These are phyloP conservation scores for Byasa hedistus DNA, from an alignment of 2,888 invertebrate species.

Conservation along the genomic window DNA sequence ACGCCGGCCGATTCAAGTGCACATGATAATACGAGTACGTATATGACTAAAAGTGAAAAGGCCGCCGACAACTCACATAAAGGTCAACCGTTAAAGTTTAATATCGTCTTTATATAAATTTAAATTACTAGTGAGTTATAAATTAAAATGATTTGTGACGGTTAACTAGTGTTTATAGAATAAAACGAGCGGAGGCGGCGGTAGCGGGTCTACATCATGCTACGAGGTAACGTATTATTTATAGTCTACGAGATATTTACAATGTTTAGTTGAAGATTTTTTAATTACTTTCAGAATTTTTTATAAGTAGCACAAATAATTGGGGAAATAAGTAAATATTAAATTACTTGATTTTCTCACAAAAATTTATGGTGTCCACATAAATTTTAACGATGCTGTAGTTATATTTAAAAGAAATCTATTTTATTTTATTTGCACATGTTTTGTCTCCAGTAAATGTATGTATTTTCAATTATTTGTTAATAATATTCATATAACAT, in stretches of 20 bases:
- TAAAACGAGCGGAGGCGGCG: constrained; percentile 62
- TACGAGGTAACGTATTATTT: constrained; percentile 59
- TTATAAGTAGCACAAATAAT: too few species aligned
- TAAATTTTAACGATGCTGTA: neutral
- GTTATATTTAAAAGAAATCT: neutral
- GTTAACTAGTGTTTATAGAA: constrained; percentile 62
- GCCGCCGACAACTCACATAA: constrained; percentile 27
- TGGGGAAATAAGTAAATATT: too few species aligned
- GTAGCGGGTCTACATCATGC: constrained; percentile 63
- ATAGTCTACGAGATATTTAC: constrained; percentile 1
- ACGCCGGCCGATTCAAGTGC: constrained; percentile 39
- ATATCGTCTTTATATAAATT: constrained; percentile 38
- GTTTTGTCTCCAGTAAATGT: too few species aligned
- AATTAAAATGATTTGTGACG: constrained; percentile 67
- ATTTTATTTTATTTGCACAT: neutral
- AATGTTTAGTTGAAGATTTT: too few species aligned
- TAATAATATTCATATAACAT: too few species aligned
- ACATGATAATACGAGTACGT: constrained; percentile 41
- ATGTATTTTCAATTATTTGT: too few species aligned
- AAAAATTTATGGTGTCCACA: neutral
- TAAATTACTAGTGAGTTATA: constrained; percentile 55
- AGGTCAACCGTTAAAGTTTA: constrained; percentile 22
- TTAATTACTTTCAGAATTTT: too few species aligned
- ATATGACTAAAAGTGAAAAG: constrained; percentile 39
- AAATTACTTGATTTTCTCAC: neutral